A percentile compares a stretch with the other conserved stretches of the same genome.
phyloP scores from a whole-genome alignment of 2,888 invertebrate genomes.

The Cryptosula pallasiana region DNA sequence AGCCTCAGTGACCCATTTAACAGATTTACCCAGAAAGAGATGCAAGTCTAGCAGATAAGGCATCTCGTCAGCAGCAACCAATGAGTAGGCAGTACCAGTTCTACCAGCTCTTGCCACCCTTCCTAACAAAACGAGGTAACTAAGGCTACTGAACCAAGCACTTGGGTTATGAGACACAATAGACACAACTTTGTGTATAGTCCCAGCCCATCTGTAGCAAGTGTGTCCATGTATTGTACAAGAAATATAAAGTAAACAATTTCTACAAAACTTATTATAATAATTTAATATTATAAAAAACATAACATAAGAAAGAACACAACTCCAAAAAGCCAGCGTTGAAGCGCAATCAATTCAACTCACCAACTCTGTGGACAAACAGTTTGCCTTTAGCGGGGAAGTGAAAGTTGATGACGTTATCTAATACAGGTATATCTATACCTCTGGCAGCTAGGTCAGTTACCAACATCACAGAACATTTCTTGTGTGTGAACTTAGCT shows the following conservation, averaged over 20 bases:
- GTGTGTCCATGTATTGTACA: no score
- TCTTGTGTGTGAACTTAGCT: slow-evolving; percentile 63
- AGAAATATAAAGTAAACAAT: no score
- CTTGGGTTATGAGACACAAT: no score
- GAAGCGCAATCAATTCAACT: no score
- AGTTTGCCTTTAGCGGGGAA: slow-evolving; percentile 95
- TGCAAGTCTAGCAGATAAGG: slow-evolving; percentile 90
- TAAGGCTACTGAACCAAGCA: no score
- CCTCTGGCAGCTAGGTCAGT: slow-evolving; percentile 98
- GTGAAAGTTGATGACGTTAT: slow-evolving; percentile 92
- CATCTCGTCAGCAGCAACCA: slow-evolving; percentile 83
- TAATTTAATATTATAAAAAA: no score
- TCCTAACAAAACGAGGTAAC: slow-evolving; percentile 52
- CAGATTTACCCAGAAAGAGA: slow-evolving; percentile 77
- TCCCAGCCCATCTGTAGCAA: no score
- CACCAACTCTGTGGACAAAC: slow-evolving; percentile 96
- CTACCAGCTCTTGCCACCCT: slow-evolving; percentile 93
- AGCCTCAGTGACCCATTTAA: slow-evolving; percentile 54
- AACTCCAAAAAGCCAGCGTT: no score
- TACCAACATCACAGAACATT: slow-evolving; percentile 79
- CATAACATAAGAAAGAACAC: no score
- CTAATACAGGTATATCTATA: slow-evolving; percentile 90
- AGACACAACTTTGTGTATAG: no score
- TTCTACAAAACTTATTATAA: no score
- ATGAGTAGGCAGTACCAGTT: slow-evolving; percentile 82